A percentile compares a stretch with the other conserved stretches of the same genome.
phyloP scores from a whole-genome alignment of 2,113 vertebrate genomes.

The Columba livia region DNA sequence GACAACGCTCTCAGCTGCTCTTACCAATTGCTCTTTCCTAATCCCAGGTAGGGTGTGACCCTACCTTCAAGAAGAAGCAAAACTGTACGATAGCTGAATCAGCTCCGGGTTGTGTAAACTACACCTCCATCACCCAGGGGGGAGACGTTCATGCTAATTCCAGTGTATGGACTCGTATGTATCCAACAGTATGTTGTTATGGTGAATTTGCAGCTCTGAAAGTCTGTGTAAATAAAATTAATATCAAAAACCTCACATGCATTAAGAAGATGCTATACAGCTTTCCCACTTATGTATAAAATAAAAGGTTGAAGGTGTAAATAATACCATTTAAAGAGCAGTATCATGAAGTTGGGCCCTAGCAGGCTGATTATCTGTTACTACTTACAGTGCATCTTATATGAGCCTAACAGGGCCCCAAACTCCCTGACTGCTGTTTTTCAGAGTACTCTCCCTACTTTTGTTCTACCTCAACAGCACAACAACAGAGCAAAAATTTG shows the following conservation, averaged over 20 bases:
- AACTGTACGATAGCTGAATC: not conserved
- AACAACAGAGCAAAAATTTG: not conserved
- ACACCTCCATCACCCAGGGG: not conserved
- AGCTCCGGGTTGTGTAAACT: not conserved
- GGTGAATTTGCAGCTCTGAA: not conserved
- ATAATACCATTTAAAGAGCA: not conserved
- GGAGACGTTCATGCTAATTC: not conserved
- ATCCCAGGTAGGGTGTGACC: not conserved
- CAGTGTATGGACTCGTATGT: too few species aligned
- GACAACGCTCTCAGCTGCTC: not conserved
- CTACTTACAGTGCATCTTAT: not conserved
- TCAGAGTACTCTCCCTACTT: not conserved
- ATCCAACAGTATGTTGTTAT: not conserved
- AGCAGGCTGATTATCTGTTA: not conserved
- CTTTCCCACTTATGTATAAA: not conserved
- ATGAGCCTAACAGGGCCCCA: not conserved
- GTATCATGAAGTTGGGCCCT: not conserved
- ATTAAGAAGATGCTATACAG: not conserved
- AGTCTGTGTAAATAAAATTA: not conserved
- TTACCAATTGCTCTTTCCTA: not conserved
- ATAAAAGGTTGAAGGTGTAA: not conserved
- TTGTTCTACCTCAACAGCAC: not conserved
- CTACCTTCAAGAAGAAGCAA: not conserved
- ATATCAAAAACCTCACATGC: rapidly evolving
- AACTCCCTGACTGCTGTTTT: not conserved